Conservation (phyloP, 2,113 vertebrate species). For the Eulacestoma nigropectus region DNA sequence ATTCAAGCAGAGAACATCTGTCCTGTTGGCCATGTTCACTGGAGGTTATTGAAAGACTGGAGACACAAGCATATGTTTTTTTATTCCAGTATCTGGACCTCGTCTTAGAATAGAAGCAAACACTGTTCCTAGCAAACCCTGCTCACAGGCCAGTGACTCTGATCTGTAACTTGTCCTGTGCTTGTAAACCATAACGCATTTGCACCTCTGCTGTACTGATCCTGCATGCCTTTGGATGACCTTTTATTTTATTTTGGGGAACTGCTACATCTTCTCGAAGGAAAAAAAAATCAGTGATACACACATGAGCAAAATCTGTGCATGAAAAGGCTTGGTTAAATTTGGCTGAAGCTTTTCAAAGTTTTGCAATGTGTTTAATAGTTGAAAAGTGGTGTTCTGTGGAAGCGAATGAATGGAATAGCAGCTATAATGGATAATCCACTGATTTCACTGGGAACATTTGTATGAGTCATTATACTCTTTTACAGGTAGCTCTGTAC, state of each 20-base stretch:
- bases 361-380: background rate
- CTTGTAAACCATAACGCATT: background rate
- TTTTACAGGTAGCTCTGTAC: background rate
- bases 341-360: background rate
- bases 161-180: background rate
- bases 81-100: background rate
- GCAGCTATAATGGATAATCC: background rate
- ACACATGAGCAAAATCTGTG: background rate
- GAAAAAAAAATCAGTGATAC: background rate
- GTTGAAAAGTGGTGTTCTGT: background rate
- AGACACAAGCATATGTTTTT: background rate
- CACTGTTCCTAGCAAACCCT: background rate
- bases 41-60: background rate
- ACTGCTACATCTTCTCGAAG: background rate
- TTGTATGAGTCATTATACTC: background rate
- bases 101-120: background rate
- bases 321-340: background rate
- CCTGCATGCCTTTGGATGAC: background rate
- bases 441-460: background rate
- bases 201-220: background rate
- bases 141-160: background rate
- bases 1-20: slow-evolving; percentile 10
- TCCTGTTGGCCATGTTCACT: background rate
- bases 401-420: background rate
- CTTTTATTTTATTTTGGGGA: background rate